Evolutionary conservation across 2,888 invertebrate species (phyloP), one percentile per base, ranked within the genome.

Genomic region (Cantharis flavilabris): DNA sequence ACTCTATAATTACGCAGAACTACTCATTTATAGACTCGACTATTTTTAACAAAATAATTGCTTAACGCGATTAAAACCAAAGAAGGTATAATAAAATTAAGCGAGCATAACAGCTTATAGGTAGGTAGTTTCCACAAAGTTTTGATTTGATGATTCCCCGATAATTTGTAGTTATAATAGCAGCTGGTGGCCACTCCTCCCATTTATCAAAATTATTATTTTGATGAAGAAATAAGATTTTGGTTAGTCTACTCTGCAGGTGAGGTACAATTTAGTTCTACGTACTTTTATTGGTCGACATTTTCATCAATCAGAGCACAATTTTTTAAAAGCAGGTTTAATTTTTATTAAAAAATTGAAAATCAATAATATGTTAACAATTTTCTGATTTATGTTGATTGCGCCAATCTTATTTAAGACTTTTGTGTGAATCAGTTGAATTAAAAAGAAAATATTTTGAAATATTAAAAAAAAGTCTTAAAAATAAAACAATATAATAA

Each of bases 191-290:
- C 83, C 83, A 82, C 83, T 79, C 83, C 83, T 80, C 77, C 79
- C 81, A 79, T 83, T 83, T 83, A 83, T 81, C 78, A 80, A 81
- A 83, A 83, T 83, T 82, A 81, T 81, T 82, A 79, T 81, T 82
- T 80, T 81, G 81, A 81, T 78, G 76, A 73, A 78, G 79, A 76
- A 78, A 73, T 72, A 72, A 75, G 76, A 74, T 67, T 67, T 76
- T 76, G 70, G 69, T 62, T 76, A 72, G 75, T 77, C 72, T 71
- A 70, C 62, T 72, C 70, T 74, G 76, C 78, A 78, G 79, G 79
- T 75, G 78, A 69, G 70, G 62, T 77, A 49, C n/a, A 49, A 49
- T 49, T 49, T 49, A 49, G 7, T 49, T 49, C 49, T 5, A 49
- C 49, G 49, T 49, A 49, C 49, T 49, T 49, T 49, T 49, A 49